Evolutionary conservation across 2,113 vertebrate species (phyloP).

Genomic region (Gambusia affinis): DNA sequence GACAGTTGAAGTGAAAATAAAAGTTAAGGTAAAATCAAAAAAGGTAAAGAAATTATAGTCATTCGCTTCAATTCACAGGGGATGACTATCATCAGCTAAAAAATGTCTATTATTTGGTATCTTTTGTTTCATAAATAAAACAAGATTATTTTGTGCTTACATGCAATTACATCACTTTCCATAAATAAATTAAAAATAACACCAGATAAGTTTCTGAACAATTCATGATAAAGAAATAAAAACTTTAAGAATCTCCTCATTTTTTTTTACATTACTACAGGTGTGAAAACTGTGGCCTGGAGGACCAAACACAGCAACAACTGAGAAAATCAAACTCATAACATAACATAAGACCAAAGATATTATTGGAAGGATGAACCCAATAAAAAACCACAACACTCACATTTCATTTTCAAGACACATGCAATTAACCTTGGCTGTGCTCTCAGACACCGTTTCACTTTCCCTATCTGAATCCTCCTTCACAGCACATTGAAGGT

Average conservation of each 20-base stretch:
- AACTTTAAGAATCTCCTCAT: background rate
- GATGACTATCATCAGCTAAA: too few species aligned
- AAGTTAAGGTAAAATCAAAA: too few species aligned
- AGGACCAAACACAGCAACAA: background rate
- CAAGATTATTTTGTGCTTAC: background rate
- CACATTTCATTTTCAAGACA: conserved; percentile 16
- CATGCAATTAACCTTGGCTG: conserved; percentile 21
- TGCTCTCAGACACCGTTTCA: conserved; percentile 15
- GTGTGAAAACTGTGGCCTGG: background rate
- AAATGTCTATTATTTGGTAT: too few species aligned
- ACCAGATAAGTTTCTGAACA: background rate
- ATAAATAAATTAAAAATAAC: background rate
- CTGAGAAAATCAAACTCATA: background rate
- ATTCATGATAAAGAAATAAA: background rate
- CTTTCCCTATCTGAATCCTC: conserved; percentile 24
- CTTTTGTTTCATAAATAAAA: too few species aligned
- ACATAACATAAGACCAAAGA: background rate
- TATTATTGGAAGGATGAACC: background rate
- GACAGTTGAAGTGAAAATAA: too few species aligned
- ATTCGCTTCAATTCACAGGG: too few species aligned
- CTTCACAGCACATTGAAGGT: conserved; percentile 46
- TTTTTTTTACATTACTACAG: background rate
- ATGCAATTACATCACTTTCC: background rate
- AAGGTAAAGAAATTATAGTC: too few species aligned
- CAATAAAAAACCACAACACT: background rate